A percentile compares a stretch with the other conserved stretches of the same genome.
Evolutionary conservation across 2,797 vertebrate genomes (phyloP).

Genomic region (Xenentodon cancila): DNA sequence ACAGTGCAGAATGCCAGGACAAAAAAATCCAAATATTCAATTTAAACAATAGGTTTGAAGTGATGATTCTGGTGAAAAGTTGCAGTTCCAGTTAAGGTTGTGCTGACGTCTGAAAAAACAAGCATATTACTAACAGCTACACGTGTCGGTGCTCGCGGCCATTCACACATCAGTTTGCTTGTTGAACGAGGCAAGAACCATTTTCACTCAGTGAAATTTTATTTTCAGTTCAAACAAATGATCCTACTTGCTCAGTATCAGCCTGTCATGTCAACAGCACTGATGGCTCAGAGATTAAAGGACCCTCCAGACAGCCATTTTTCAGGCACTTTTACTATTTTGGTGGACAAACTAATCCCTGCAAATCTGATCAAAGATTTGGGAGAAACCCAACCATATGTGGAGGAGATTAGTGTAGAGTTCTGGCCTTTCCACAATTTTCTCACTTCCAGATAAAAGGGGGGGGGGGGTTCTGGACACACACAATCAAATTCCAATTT

Average conservation of each 20-base stretch:
- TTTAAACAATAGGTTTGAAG: conserved; percentile 18
- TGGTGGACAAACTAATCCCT: conserved; percentile 72
- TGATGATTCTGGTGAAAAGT: conserved; percentile 71
- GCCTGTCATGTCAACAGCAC: conserved; percentile 54
- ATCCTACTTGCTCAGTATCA: conserved; percentile 28
- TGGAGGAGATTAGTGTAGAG: conserved; percentile 69
- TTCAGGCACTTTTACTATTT: conserved; percentile 63
- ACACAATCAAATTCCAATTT: conserved; percentile 51
- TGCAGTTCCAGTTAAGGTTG: conserved; percentile 40
- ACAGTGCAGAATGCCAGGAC: no score
- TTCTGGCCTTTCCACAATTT: conserved; percentile 61
- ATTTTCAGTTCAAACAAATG: conserved; percentile 31
- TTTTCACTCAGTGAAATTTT: conserved; percentile 13
- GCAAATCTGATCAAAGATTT: conserved; percentile 77
- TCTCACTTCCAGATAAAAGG: conserved; percentile 64
- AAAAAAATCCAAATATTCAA: conserved; percentile 2
- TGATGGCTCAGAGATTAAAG: conserved; percentile 70
- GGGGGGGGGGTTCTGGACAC: conserved; percentile 20
- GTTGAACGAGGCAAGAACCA: conserved; percentile 14
- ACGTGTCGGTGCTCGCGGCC: neutral
- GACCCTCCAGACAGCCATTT: conserved; percentile 64
- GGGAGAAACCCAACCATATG: conserved; percentile 74
- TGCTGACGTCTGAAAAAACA: conserved; percentile 57
- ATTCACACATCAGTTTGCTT: conserved; percentile 21
- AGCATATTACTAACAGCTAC: neutral